Base-by-base conservation (phyloP, 1,140 invertebrate genomes). In the Listronotus bonariensis region DNA sequence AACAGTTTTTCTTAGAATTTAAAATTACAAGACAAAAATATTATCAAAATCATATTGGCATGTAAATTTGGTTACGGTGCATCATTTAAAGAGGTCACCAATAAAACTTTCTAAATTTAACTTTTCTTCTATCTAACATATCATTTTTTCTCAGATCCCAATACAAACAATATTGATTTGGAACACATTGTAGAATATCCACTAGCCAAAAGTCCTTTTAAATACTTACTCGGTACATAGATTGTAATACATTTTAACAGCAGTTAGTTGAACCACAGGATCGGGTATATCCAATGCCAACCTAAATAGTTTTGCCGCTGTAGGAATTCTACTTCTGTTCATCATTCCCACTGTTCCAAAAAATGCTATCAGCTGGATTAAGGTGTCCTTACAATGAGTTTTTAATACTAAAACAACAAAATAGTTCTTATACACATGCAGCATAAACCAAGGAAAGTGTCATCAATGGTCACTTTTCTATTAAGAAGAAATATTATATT, bases 331-430 rank as follows among this genome's bases (percentile, higher is more conserved):
- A 40, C 14, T 48, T 15, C 61, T 57, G 34, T 65, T 62, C 60
- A 70, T 48, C 68, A 70, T 70, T 8, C 48, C 60, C n/a, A 67
- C 34, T 15, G 65, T 70, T 7, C 53, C 56, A 53, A 67, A 67
- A 26, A 70, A 65, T 12, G 68, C 51, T 17, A 65, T 66, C 11
- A 67, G 34, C 53, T 70, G 68, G 20, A 70, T 56, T 42, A 67
- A 61, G 3, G 61, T 51, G 31, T 70, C 68, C 52, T 60, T 59
- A 31, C 48, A 49, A n/a, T 12, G 36, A 10, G 56, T 60, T 54
- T 31, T 17, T 11, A 66, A n/a, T 41, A 60, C 64, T 66, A 41
- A 52, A 66, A 56, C n/a, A n/a, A n/a, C n/a, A n/a, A 15, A 38
- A 49, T 15, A 14, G 7, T 43, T 54, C 15, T 18, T 36, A 11